Percentiles rank a stretch among this genome's conserved stretches.
Conservation (phyloP, 2,888 invertebrate genomes). For the Dendrolimus houi region DNA sequence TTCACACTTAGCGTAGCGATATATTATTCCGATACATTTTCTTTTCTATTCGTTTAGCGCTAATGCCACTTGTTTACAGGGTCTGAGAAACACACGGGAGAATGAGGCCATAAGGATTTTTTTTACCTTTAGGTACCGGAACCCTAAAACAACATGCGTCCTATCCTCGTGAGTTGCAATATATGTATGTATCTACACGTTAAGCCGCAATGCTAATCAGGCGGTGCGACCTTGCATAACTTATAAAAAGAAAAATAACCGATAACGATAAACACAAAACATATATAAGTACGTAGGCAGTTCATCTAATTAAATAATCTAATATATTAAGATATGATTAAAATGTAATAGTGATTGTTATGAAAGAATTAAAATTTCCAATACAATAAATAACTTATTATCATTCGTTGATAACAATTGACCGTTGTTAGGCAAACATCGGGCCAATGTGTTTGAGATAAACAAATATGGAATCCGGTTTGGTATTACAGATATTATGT, state of each 20-base stretch:
- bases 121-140: too few species aligned
- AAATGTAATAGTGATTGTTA: neutral
- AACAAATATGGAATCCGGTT: neutral
- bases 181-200: neutral
- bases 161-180: neutral
- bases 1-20: too few species aligned
- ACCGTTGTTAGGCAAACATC: constrained; percentile 32
- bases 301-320: neutral
- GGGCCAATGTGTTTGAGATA: neutral
- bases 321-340: neutral
- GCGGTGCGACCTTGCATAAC: neutral
- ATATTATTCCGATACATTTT: too few species aligned
- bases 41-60: too few species aligned
- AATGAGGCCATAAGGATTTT: too few species aligned
- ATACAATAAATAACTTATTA: constrained; percentile 27
- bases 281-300: neutral
- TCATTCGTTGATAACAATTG: constrained; percentile 35
- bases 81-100: too few species aligned
- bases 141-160: too few species aligned
- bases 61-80: too few species aligned
- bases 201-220: too few species aligned
- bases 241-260: neutral
- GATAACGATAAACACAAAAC: neutral
- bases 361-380: constrained; percentile 9
- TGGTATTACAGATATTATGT: neutral